Percentiles rank a stretch among this genome's conserved stretches.
phyloP scores from a whole-genome alignment of 1,140 invertebrate species.

The Saccostrea echinata region DNA sequence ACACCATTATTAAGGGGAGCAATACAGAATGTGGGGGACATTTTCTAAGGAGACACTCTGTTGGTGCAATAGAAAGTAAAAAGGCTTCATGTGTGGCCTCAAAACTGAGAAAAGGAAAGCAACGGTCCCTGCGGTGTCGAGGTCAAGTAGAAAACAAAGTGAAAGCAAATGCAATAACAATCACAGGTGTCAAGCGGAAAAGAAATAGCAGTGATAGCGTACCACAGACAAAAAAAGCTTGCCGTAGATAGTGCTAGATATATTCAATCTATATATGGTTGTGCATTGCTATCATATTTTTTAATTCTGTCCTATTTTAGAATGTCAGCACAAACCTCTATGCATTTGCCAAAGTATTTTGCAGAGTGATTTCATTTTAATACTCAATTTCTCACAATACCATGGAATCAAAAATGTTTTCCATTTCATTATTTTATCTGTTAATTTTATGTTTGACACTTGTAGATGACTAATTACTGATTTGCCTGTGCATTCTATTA shows the following conservation, averaged over 20 bases:
- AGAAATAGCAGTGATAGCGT: background rate
- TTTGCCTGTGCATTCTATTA: no score
- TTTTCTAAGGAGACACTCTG: constrained; percentile 22
- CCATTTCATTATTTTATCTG: background rate
- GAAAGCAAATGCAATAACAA: background rate
- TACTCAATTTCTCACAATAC: constrained; percentile 20
- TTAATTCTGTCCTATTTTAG: background rate
- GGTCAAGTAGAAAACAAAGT: constrained; percentile 43
- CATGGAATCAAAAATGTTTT: background rate
- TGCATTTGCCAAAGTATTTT: constrained; percentile 28
- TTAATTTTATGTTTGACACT: no score
- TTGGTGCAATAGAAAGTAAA: background rate
- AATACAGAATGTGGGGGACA: background rate
- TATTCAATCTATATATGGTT: constrained; percentile 30
- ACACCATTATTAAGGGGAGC: background rate
- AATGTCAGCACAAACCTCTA: background rate
- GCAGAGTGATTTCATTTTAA: background rate
- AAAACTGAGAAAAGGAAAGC: constrained; percentile 26
- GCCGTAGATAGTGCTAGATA: constrained; percentile 42
- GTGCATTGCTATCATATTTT: background rate
- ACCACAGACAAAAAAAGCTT: constrained; percentile 10
- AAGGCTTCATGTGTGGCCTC: background rate
- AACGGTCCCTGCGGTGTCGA: constrained; percentile 34
- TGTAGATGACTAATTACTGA: no score
- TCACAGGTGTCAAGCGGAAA: constrained; percentile 32